phyloP scores from a whole-genome alignment of 2,888 invertebrate species.

The Chrysomela aeneicollis region DNA sequence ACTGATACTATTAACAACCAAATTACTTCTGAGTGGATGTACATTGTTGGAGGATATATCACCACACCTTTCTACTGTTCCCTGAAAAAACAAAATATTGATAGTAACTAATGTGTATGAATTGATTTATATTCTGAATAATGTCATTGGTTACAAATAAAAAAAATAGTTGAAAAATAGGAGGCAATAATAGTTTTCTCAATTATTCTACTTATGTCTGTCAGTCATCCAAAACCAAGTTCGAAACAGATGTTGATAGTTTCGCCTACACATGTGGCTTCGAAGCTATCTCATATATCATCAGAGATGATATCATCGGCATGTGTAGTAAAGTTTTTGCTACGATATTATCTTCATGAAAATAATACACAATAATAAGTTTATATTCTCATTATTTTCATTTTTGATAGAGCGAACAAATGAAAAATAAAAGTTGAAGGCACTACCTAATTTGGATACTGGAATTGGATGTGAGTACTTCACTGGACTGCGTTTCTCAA shows the following conservation, averaged over 20 bases:
- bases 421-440: too few species aligned
- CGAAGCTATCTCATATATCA: not conserved
- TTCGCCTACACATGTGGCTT: not conserved
- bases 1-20: constrained; percentile 38
- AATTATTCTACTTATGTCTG: not conserved
- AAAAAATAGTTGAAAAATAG: not conserved
- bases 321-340: not conserved
- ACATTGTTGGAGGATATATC: constrained; percentile 28
- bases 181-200: not conserved
- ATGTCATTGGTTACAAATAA: too few species aligned
- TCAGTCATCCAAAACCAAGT: not conserved
- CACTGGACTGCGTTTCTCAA: not conserved
- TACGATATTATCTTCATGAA: too few species aligned
- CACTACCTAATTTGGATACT: too few species aligned
- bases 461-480: too few species aligned
- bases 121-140: too few species aligned
- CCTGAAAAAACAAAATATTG: constrained; percentile 20
- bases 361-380: too few species aligned
- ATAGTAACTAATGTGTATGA: too few species aligned
- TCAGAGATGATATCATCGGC: not conserved
- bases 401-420: too few species aligned
- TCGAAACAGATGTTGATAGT: not conserved
- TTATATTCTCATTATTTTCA: too few species aligned
- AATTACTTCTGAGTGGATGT: constrained; percentile 31
- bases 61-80: constrained; percentile 1